Evolutionary conservation across 35 echinoderm and acorn worm species (phyloP).

Genomic region (Holothuria glaberrima): DNA sequence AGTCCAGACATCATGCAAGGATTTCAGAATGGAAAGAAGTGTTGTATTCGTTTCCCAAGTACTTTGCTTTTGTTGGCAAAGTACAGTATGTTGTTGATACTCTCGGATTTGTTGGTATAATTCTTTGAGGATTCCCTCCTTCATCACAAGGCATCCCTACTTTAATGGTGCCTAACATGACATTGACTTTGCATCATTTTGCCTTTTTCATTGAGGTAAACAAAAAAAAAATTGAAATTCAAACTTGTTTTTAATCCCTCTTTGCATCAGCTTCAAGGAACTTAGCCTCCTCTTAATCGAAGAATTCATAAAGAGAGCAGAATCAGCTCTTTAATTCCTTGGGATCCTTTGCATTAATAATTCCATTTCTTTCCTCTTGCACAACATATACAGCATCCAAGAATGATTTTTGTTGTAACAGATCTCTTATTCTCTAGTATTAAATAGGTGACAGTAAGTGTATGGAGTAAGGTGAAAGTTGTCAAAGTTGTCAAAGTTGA

Average conservation of each 20-base stretch:
- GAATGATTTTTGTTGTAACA: too few species aligned
- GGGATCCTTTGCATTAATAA: not conserved
- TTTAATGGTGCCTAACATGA: not conserved
- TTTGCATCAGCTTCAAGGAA: not conserved
- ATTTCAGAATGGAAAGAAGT: not conserved
- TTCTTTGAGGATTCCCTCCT: not conserved
- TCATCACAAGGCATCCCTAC: not conserved
- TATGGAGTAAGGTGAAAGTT: too few species aligned
- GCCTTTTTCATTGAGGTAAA: not conserved
- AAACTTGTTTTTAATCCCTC: not conserved
- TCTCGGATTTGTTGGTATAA: not conserved
- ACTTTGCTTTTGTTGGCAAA: not conserved
- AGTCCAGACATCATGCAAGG: not conserved
- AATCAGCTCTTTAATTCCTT: not conserved
- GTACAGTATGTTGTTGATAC: not conserved
- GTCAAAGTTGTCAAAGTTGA: too few species aligned
- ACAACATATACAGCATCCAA: too few species aligned
- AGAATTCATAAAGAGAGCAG: not conserved
- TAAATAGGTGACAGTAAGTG: too few species aligned
- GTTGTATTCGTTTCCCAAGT: not conserved
- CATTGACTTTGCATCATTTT: constrained; percentile 3
- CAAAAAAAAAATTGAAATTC: not conserved
- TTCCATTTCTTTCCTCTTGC: not conserved
- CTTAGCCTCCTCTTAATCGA: not conserved
- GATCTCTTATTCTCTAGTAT: too few species aligned